phyloP scores from a whole-genome alignment of 2,888 invertebrate species.

The Dynastes hyllus region DNA sequence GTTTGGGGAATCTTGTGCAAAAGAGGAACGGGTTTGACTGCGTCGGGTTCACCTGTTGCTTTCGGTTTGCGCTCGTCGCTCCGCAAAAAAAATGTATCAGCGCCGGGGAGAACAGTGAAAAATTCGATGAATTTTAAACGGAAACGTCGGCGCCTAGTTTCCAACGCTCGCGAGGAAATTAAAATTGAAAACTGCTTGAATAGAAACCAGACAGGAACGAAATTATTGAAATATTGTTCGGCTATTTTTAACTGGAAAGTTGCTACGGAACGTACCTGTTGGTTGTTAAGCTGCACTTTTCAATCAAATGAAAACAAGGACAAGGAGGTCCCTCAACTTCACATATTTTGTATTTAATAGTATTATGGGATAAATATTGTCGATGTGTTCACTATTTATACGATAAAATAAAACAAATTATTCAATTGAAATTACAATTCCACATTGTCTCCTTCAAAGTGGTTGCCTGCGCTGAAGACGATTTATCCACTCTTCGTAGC shows the following conservation, averaged over 20 bases:
- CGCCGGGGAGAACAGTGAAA: slow-evolving; percentile 61
- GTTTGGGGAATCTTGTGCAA: slow-evolving; percentile 55
- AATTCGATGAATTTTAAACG: slow-evolving; percentile 68
- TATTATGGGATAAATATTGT: too few relatives aligned
- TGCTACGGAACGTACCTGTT: slow-evolving; percentile 9
- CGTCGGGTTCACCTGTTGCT: slow-evolving; percentile 63
- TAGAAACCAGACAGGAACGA: slow-evolving; percentile 38
- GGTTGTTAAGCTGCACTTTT: slow-evolving; percentile 3
- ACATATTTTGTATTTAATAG: too few relatives aligned
- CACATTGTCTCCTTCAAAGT: too few relatives aligned
- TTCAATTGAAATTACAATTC: too few relatives aligned
- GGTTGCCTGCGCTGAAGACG: too few relatives aligned
- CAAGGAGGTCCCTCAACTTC: not conserved
- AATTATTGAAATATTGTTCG: slow-evolving; percentile 44
- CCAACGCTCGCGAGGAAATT: slow-evolving; percentile 42
- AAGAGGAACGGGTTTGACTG: slow-evolving; percentile 56
- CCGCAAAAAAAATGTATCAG: slow-evolving; percentile 59
- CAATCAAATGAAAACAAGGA: not conserved
- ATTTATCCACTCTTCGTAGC: too few relatives aligned
- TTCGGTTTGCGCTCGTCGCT: slow-evolving; percentile 49
- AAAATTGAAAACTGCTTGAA: slow-evolving; percentile 44
- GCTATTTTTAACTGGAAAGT: slow-evolving; percentile 15
- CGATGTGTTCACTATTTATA: too few relatives aligned
- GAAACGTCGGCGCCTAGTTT: slow-evolving; percentile 54
- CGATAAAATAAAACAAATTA: too few relatives aligned